Base-by-base conservation (phyloP, 1,140 invertebrate species). In the Drosophila arawakana region DNA sequence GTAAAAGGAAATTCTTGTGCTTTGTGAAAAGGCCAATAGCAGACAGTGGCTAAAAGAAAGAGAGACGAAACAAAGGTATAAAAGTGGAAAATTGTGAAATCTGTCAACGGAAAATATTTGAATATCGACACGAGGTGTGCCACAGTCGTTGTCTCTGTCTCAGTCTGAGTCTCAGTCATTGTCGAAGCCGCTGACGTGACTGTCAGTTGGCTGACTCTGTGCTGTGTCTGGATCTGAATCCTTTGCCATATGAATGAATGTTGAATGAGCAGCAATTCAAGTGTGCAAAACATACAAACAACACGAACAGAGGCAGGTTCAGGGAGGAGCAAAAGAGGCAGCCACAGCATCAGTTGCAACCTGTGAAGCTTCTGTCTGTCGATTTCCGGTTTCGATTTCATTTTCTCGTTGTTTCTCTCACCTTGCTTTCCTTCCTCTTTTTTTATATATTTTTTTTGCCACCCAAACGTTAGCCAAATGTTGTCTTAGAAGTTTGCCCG, bases 41-140 rank as follows among this genome's bases (percentile, higher is more conserved):
- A 41, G 37, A 18, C 54, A 41, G 9, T 10, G 18, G 13, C 5
- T 11, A n/a, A 9, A 6, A 21, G 35, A 8, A 5, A 57, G 7
- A 8, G 6, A 47, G 5, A 2, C 11, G 41, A 39, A 15, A 72
- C 68, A 81, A 82, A 78, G 80, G 75, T 83, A 83, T 81, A 65
- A 76, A 81, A 81, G 80, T 81, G 78, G 75, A 82, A 82, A 82
- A 82, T 82, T 82, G 78, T 81, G 67, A 82, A 82, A 82, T 82
- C 80, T 82, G 80, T 81, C 80, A 82, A 81, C 79, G 75, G 63
- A 82, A 82, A 81, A 82, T 82, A 82, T 82, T 82, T 82, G 80
- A 82, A 81, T 82, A 81, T 81, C 80, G 80, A 68, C 43, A 76
- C 50, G 44, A 67, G 54, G 35, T 35, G 58, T 13, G 34, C 50